Conservation (phyloP, 2,888 invertebrate species). For the Sinodicranocentrus sp. region DNA sequence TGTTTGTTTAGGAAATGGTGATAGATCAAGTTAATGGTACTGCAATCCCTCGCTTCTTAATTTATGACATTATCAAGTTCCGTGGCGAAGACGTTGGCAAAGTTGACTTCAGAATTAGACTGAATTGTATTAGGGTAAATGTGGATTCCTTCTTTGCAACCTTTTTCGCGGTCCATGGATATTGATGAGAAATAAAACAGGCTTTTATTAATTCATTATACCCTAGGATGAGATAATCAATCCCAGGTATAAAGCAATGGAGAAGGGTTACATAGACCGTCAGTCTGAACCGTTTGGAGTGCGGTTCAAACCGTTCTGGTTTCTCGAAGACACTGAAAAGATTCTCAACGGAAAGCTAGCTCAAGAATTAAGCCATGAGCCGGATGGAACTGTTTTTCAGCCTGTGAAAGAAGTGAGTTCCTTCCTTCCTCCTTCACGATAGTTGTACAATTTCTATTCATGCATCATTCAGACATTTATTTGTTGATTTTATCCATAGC, state of each 20-base stretch:
- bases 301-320: slow-evolving; percentile 94
- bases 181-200: no score
- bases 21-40: slow-evolving; percentile 88
- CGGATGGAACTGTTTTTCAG: slow-evolving; percentile 99
- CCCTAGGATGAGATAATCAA: slow-evolving; percentile 81
- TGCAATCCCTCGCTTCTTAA: slow-evolving; percentile 91
- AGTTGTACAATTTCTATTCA: background rate
- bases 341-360: slow-evolving; percentile 92
- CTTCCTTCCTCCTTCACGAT: no score
- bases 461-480: background rate
- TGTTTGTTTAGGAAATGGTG: slow-evolving; percentile 92
- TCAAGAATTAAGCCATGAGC: slow-evolving; percentile 92
- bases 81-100: slow-evolving; percentile 88
- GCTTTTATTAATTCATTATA: no score
- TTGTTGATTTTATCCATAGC: slow-evolving; percentile 80
- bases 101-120: slow-evolving; percentile 87
- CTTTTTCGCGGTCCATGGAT: no score
- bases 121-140: slow-evolving; percentile 86
- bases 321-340: slow-evolving; percentile 84
- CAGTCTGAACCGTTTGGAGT: slow-evolving; percentile 93
- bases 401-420: slow-evolving; percentile 87
- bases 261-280: slow-evolving; percentile 86
- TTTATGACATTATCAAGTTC: slow-evolving; percentile 95
- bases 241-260: slow-evolving; percentile 86
- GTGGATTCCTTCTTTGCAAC: no score